Percentiles rank a stretch among this genome's conserved stretches.
These are phyloP conservation scores for Oegoconia quadripuncta DNA, from an alignment of 2,888 invertebrate genomes.

Conservation along the genomic window DNA sequence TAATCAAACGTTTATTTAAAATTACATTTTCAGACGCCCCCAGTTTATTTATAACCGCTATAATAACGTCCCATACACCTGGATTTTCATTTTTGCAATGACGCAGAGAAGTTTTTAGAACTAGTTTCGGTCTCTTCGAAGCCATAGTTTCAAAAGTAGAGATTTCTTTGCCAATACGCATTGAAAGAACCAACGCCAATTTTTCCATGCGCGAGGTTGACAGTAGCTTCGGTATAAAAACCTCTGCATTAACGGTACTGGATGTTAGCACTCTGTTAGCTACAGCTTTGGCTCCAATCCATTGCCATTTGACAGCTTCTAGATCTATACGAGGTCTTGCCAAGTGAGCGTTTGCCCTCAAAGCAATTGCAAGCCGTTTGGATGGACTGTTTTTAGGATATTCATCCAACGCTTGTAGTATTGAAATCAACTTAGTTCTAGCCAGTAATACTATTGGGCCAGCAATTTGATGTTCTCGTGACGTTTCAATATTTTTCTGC, in stretches of 20 bases:
- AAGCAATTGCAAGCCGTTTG: slow-evolving; percentile 26
- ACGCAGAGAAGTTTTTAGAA: slow-evolving; percentile 33
- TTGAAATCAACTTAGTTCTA: neutral
- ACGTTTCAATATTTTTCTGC: slow-evolving; percentile 9
- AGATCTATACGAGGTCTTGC: slow-evolving; percentile 36
- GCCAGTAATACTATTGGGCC: slow-evolving; percentile 19
- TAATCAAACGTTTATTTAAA: slow-evolving; percentile 15
- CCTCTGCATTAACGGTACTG: slow-evolving; percentile 26
- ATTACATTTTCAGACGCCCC: slow-evolving; percentile 23
- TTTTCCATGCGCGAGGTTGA: slow-evolving; percentile 35
- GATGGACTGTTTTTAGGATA: slow-evolving; percentile 13
- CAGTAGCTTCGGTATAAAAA: slow-evolving; percentile 28
- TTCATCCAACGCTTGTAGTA: slow-evolving; percentile 18
- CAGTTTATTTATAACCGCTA: slow-evolving; percentile 30
- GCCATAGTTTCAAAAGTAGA: slow-evolving; percentile 29
- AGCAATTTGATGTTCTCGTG: slow-evolving; percentile 18
- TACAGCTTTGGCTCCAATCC: slow-evolving; percentile 43
- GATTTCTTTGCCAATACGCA: slow-evolving; percentile 24
- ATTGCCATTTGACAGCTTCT: slow-evolving; percentile 32
- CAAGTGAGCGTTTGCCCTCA: slow-evolving; percentile 42
- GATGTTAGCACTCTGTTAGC: slow-evolving; percentile 38
- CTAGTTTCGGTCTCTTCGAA: slow-evolving; percentile 31
- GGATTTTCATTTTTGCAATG: slow-evolving; percentile 28
- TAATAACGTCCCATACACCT: slow-evolving; percentile 41
- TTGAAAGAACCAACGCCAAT: slow-evolving; percentile 36